Evolutionary conservation across 1,140 invertebrate species (phyloP), one percentile per base, ranked within the genome.

Genomic region (Branchinecta lynchi): DNA sequence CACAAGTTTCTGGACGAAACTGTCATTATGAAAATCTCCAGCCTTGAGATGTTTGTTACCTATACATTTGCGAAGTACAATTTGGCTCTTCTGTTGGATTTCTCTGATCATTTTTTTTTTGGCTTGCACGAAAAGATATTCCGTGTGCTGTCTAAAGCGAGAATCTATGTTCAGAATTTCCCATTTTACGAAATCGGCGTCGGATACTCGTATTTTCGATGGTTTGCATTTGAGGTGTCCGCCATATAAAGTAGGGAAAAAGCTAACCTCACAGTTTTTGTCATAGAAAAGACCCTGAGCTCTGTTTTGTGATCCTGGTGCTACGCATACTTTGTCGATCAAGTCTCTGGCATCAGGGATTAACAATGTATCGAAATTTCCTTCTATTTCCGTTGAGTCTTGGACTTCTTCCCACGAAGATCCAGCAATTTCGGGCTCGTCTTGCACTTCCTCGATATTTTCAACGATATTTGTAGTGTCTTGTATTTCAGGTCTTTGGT

Each of bases 301-400:
- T 51, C 46, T 51, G n/a, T n/a, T 51, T 51, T 51, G 46, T 51
- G 46, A 9, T 51, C 46, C 46, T 51, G 9, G 46, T 51, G 46
- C 46, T 51, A n/a, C 46, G n/a, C 46, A 51, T 51, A 51, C n/a
- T 51, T 51, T 51, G n/a, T 51, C n/a, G 46, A 51, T 51, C n/a
- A 51, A n/a, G 46, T 51, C 46, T 51, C n/a, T 51, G n/a, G 46
- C 46, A 9, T 51, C 46, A 51, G 9, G 46, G 46, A 51, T 51
- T 51, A 60, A 60, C 12, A 60, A 60, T 6, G 51, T 20, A 60
- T 60, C 12, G 17, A 60, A 60, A 60, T 1, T 60, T 60, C 6
- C 51, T 20, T 60, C 2, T 20, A 60, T 60, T 60, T 60, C 51
- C 12, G 51, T 5, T n/a, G 46, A 51, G 46, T 51, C 46, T 51